These are phyloP conservation scores for Esperia sulphurella DNA, from an alignment of 2,888 invertebrate genomes.

Conservation along the genomic window DNA sequence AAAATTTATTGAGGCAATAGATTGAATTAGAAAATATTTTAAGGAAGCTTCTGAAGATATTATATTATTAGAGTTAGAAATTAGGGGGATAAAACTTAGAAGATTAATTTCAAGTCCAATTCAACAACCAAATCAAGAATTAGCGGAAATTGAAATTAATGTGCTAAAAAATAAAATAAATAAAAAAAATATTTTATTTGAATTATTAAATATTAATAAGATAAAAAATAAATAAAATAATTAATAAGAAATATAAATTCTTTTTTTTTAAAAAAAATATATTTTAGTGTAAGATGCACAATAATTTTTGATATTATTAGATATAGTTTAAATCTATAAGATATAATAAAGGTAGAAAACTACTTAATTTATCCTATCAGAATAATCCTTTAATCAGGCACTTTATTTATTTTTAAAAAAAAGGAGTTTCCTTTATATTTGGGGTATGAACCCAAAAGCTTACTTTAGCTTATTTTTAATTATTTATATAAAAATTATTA, in stretches of 20 bases:
- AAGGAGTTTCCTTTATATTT: slow-evolving; percentile 67
- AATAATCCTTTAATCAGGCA: slow-evolving; percentile 70
- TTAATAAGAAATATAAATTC: slow-evolving; percentile 48
- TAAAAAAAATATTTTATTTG: slow-evolving; percentile 71
- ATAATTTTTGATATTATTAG: slow-evolving; percentile 80
- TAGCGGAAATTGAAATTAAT: slow-evolving; percentile 54
- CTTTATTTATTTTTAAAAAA: slow-evolving; percentile 66
- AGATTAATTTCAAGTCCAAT: slow-evolving; percentile 82
- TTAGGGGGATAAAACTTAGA: slow-evolving; percentile 67
- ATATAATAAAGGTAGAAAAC: slow-evolving; percentile 77
- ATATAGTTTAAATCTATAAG: slow-evolving; percentile 81
- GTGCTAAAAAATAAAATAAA: slow-evolving; percentile 75
- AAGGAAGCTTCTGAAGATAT: slow-evolving; percentile 74
- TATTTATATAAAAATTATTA: slow-evolving; percentile 33
- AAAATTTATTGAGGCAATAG: slow-evolving; percentile 77
- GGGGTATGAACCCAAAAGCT: slow-evolving; percentile 83
- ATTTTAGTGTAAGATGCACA: slow-evolving; percentile 82
- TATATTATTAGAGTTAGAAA: slow-evolving; percentile 70
- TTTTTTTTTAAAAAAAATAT: slow-evolving; percentile 34
- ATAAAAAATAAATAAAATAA: slow-evolving; percentile 76
- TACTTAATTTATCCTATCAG: slow-evolving; percentile 68
- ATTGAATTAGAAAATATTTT: slow-evolving; percentile 81
- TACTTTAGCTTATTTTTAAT: slow-evolving; percentile 75
- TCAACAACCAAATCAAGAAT: slow-evolving; percentile 72
- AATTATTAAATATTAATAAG: slow-evolving; percentile 54